phyloP scores from a whole-genome alignment of 2,113 vertebrate species.

The Pseudopodoces humilis region DNA sequence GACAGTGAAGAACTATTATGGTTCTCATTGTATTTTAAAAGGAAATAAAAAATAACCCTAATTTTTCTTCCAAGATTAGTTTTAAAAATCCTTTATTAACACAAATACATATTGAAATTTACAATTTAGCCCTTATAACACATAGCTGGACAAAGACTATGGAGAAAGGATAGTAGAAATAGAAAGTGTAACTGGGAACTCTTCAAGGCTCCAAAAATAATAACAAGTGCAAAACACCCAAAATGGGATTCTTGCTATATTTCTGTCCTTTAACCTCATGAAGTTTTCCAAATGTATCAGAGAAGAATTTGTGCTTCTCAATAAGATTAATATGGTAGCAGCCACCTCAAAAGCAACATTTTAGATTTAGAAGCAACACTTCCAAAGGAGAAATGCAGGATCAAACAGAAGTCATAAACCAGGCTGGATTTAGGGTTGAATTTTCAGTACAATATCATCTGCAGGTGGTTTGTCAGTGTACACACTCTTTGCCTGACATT shows the following conservation, averaged over 20 bases:
- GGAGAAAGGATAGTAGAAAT: not conserved
- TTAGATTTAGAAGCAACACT: not conserved
- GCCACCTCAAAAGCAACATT: not conserved
- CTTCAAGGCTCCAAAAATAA: not conserved
- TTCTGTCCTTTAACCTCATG: not conserved
- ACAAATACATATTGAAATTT: not conserved
- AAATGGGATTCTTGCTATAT: not conserved
- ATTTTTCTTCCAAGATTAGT: not conserved
- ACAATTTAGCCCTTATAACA: not conserved
- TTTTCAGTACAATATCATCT: not conserved
- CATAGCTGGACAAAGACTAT: not conserved
- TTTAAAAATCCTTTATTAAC: not conserved
- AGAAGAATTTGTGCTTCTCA: not conserved
- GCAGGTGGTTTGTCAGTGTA: not conserved
- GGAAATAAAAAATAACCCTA: not conserved
- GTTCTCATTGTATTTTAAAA: not conserved
- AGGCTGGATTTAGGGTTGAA: not conserved
- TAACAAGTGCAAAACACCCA: not conserved
- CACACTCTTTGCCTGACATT: not conserved
- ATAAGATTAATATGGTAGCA: not conserved
- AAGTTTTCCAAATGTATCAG: not conserved
- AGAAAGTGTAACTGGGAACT: not conserved
- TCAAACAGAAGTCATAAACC: not conserved
- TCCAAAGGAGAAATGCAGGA: not conserved
- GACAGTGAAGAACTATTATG: not conserved